These are phyloP conservation scores for Chloroceryle amazona DNA, from an alignment of 2,797 vertebrate genomes.

Conservation along the genomic window DNA sequence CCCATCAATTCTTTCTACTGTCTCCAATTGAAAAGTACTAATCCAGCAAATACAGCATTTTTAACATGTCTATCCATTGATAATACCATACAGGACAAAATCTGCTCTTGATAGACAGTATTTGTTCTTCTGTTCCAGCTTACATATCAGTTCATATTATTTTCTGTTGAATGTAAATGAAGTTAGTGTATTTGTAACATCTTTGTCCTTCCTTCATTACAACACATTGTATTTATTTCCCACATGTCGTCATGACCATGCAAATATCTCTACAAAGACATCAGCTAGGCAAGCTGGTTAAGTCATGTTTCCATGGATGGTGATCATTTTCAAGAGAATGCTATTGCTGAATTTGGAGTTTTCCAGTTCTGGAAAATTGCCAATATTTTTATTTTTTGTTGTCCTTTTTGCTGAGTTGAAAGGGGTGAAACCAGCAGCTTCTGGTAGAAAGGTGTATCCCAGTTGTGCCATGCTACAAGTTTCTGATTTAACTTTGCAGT, in stretches of 20 bases:
- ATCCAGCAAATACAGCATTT: no score
- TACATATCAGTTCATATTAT: fast-evolving
- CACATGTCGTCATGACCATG: fast-evolving
- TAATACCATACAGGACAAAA: no score
- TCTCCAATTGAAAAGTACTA: no score
- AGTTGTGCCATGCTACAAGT: fast-evolving
- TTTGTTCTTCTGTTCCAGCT: not conserved
- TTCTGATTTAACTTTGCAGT: not conserved
- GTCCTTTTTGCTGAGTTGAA: not conserved
- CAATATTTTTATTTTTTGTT: not conserved
- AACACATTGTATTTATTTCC: fast-evolving
- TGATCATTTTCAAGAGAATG: not conserved
- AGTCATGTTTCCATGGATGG: not conserved
- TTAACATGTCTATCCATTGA: no score
- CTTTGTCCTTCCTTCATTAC: not conserved
- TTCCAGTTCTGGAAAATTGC: not conserved
- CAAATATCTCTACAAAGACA: not conserved
- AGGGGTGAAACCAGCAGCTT: not conserved
- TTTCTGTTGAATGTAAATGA: not conserved
- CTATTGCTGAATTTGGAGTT: fast-evolving
- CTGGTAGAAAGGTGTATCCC: not conserved
- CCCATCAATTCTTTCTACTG: no score
- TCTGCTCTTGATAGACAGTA: not conserved
- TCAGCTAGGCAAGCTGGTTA: not conserved
- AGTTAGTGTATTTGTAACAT: not conserved